These are phyloP conservation scores for Cebidichthys violaceus DNA, from an alignment of 2,113 vertebrate species.

Conservation along the genomic window DNA sequence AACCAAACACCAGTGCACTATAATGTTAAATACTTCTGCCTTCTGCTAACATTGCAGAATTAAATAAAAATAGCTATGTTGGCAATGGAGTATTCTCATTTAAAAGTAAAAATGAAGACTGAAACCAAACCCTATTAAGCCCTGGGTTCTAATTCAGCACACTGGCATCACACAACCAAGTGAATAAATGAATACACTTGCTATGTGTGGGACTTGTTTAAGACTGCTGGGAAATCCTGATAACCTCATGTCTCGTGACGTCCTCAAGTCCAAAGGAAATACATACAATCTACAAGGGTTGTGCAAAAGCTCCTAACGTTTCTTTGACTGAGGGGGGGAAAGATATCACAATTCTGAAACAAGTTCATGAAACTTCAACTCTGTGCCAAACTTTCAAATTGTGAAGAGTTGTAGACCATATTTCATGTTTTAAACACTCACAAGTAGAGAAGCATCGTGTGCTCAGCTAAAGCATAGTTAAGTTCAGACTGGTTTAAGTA, in stretches of 20 bases:
- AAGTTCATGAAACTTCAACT: not conserved
- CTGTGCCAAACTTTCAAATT: not conserved
- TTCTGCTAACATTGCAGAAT: constrained; percentile 34
- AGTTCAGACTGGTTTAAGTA: not conserved
- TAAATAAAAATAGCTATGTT: constrained; percentile 48
- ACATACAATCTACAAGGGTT: constrained; percentile 12
- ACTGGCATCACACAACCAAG: constrained; percentile 55
- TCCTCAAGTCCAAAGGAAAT: constrained; percentile 43
- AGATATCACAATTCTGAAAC: not conserved
- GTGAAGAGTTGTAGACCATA: not conserved
- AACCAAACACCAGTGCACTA: constrained; percentile 17
- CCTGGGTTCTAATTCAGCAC: constrained; percentile 43
- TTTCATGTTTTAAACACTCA: not conserved
- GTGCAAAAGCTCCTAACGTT: not conserved
- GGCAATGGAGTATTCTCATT: constrained; percentile 49
- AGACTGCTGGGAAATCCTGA: constrained; percentile 48
- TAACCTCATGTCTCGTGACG: constrained; percentile 39
- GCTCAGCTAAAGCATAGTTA: not conserved
- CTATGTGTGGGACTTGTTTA: constrained; percentile 41
- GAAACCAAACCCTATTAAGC: constrained; percentile 50
- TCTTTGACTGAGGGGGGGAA: not conserved
- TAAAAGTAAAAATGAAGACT: constrained; percentile 61
- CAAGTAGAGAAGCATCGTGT: not conserved
- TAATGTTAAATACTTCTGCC: constrained; percentile 35
- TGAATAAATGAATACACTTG: constrained; percentile 62